Evolutionary conservation across 2,113 vertebrate genomes (phyloP).

Genomic region (Zosterops hypoxanthus): DNA sequence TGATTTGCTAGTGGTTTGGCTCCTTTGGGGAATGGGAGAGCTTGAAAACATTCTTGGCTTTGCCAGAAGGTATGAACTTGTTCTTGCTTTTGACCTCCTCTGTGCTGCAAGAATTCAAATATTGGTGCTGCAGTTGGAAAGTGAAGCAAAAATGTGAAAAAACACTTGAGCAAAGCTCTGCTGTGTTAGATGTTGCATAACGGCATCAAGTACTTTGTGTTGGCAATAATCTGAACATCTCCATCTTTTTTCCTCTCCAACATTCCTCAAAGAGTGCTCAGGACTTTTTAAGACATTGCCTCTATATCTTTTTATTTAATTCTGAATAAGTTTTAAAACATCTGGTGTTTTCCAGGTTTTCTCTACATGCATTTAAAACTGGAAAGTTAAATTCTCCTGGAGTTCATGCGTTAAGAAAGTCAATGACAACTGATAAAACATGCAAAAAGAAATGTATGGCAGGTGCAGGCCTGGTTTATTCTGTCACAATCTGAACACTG

Average conservation of each 20-base stretch:
- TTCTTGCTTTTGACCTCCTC: slow-evolving; percentile 5
- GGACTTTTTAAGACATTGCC: background rate
- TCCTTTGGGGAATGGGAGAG: background rate
- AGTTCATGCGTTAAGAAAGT: background rate
- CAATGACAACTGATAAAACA: background rate
- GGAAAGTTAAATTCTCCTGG: background rate
- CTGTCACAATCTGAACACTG: background rate
- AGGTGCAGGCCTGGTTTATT: background rate
- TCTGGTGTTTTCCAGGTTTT: background rate
- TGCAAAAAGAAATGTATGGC: background rate
- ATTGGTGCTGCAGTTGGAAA: background rate
- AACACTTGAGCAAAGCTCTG: background rate
- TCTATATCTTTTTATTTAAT: background rate
- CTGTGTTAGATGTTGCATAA: background rate
- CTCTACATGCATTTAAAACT: background rate
- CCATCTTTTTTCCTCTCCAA: background rate
- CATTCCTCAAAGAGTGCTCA: background rate
- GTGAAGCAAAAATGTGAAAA: background rate
- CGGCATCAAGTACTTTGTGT: fast-evolving
- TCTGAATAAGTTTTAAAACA: background rate
- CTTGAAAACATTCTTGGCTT: slow-evolving; percentile 8
- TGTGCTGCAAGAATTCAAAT: background rate
- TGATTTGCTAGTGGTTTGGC: slow-evolving; percentile 37
- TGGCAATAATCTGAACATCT: background rate
- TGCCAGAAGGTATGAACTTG: background rate